phyloP scores from a whole-genome alignment of 2,888 invertebrate genomes.

The Drosophila falleni region DNA sequence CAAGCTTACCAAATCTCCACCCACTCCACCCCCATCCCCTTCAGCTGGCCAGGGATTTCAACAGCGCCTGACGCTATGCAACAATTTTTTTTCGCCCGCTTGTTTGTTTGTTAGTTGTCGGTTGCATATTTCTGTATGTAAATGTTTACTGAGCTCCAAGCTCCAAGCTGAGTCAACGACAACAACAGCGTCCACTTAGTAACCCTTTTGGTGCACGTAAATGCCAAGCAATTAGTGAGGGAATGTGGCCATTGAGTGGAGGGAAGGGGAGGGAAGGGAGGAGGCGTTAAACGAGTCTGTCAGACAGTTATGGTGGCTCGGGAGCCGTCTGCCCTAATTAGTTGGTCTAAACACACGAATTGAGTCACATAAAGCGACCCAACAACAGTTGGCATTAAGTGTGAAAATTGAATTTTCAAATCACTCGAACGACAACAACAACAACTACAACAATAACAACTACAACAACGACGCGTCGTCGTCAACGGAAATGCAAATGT shows the following conservation, averaged over 20 bases:
- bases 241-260: constrained; percentile 12
- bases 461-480: constrained; percentile 7
- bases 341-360: constrained; percentile 71
- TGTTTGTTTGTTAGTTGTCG: constrained; percentile 59
- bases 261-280: not conserved
- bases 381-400: constrained; percentile 74
- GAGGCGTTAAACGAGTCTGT: not conserved
- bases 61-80: constrained; percentile 63
- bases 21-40: not conserved
- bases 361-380: constrained; percentile 61
- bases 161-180: constrained; percentile 13
- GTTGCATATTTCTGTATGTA: constrained; percentile 76
- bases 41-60: constrained; percentile 8
- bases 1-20: constrained; percentile 35
- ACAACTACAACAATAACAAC: constrained; percentile 11
- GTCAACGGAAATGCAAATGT: constrained; percentile 66
- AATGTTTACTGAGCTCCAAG: constrained; percentile 68
- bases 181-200: constrained; percentile 50
- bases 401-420: constrained; percentile 80
- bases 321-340: constrained; percentile 68
- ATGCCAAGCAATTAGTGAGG: constrained; percentile 75
- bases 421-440: constrained; percentile 65
- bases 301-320: constrained; percentile 46
- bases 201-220: constrained; percentile 65
- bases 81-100: constrained; percentile 42